A percentile compares a stretch with the other conserved stretches of the same genome.
Evolutionary conservation across 2,888 invertebrate genomes (phyloP).

Genomic region (Platerodrilus igneus): DNA sequence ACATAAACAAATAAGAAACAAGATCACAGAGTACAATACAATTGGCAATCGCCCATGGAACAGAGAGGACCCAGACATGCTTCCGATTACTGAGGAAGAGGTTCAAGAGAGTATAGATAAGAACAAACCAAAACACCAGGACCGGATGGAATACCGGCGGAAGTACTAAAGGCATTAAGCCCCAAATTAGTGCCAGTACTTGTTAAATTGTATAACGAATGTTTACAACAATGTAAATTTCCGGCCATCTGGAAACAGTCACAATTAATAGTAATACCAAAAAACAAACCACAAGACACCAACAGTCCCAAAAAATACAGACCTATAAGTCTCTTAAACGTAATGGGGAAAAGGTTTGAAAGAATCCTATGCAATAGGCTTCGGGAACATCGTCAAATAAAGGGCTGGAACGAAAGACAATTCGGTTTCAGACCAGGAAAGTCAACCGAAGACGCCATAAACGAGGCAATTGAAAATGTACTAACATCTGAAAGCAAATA

Average conservation of each 20-base stretch:
- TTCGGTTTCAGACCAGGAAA: slow-evolving; percentile 9
- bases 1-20: slow-evolving; percentile 2
- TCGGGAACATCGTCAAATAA: too few relatives aligned
- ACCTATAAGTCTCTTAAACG: slow-evolving; percentile 2
- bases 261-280: slow-evolving; percentile 9
- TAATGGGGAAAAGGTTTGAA: background rate
- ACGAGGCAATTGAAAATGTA: background rate
- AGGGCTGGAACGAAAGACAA: background rate
- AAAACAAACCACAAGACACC: slow-evolving; percentile 3
- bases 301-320: background rate
- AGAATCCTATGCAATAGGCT: too few relatives aligned
- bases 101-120: background rate
- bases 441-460: slow-evolving; percentile 10
- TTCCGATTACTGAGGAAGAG: background rate
- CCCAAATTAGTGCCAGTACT: background rate
- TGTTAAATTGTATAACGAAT: slow-evolving; percentile 15
- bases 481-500: slow-evolving; percentile 1
- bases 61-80: background rate
- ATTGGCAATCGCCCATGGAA: too few relatives aligned
- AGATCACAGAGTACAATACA: background rate
- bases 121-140: slow-evolving; percentile 6
- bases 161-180: slow-evolving; percentile 3
- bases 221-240: slow-evolving; percentile 9
- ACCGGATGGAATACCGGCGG: slow-evolving; percentile 10
- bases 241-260: slow-evolving; percentile 15